Evolutionary conservation across 2,888 invertebrate species (phyloP), one percentile per base, ranked within the genome.

Genomic region (Sinopyrophorus schimmeli): DNA sequence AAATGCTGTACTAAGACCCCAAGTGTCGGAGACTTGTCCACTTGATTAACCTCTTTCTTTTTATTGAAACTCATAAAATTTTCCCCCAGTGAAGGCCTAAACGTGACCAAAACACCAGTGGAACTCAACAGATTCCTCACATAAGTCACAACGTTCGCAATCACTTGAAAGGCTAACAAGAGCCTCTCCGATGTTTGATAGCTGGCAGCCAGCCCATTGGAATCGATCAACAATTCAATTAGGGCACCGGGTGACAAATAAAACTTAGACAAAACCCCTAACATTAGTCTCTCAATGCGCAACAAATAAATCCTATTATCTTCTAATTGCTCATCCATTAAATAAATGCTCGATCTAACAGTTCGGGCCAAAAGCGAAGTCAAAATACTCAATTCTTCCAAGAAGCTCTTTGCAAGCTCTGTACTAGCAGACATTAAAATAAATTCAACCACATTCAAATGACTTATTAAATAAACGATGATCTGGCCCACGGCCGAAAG

Each of bases 401-500:
- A 74, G 14, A 86, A 79, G 0, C 84, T 79, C 1, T 79, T 65
- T 1, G 86, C 81, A 4, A 88, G 79, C 40, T 77, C 79, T 0
- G 87, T 85, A 56, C 77, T 77, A 0, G 84, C 83, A 26, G 83
- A 82, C 52, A 92, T 78, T 34, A 95, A 74, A 37, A 92, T 82
- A 59, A 85, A 79, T 63, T 89, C 88, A 43, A 93, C 80, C 47
- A 87, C 85, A 63, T 94, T 92, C 37, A 86, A 77, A 70, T 94
- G 92, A 44, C 87, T 84, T 37, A 92, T 79, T 27, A 94, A 70
- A 61, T 91, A 86, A 60, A 87, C 84, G 62, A 89, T 81, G 34
- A 93, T 84, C 76, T 92, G 92, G 5, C 84, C 75, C 7, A 88
- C 82, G 34, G 89, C 89, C 39, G 89, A 87, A 71, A 86, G 84